phyloP scores from a whole-genome alignment of 2,797 vertebrate genomes.

The Coregonus suidteri region DNA sequence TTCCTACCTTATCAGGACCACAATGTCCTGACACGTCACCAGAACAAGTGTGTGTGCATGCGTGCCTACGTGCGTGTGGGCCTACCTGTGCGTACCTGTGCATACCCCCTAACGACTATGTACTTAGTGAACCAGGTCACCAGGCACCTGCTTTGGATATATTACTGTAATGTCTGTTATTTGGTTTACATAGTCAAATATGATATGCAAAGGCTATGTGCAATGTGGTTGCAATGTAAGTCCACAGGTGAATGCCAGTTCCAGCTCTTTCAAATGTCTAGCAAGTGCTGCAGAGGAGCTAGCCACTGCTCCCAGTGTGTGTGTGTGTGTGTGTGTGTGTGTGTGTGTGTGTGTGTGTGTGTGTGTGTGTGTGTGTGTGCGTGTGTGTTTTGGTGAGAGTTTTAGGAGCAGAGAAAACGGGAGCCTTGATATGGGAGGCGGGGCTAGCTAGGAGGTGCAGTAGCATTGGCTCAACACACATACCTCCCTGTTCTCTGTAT shows the following conservation, averaged over 20 bases:
- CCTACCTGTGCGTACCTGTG: background rate
- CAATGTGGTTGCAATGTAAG: background rate
- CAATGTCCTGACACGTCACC: too few species aligned
- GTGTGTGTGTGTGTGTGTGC: background rate
- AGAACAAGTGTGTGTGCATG: background rate
- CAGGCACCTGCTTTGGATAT: background rate
- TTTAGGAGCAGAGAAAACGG: background rate
- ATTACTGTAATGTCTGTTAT: background rate
- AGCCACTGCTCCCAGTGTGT: too few species aligned
- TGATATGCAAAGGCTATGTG: background rate
- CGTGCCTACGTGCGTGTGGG: background rate
- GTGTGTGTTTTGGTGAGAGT: background rate
- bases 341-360: background rate
- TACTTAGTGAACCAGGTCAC: background rate
- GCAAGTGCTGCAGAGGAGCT: too few species aligned
- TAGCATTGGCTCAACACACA: conserved; percentile 38
- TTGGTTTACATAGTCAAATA: background rate
- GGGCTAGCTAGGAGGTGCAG: conserved; percentile 1
- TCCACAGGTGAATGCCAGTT: background rate
- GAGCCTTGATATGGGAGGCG: conserved; percentile 17
- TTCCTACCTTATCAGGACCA: too few species aligned
- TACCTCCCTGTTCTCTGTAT: conserved; percentile 21
- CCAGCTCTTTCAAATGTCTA: background rate
- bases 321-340: background rate
- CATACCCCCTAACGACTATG: background rate